A percentile compares a stretch with the other conserved stretches of the same genome.
These are phyloP conservation scores for Zele albiditarsus DNA, from an alignment of 2,888 invertebrate genomes.

Conservation along the genomic window DNA sequence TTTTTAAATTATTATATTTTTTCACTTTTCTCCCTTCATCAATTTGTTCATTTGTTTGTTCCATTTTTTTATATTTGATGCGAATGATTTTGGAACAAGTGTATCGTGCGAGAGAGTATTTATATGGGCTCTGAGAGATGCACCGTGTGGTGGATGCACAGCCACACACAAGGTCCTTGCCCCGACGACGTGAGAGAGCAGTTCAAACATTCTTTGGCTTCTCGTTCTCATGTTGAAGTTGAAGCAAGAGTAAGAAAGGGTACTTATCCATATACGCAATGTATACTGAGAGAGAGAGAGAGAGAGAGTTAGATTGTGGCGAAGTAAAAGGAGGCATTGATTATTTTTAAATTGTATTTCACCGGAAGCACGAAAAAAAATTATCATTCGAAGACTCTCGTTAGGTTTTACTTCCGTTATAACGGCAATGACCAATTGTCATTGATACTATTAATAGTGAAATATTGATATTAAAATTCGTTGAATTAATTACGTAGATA, in stretches of 20 bases:
- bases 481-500: not conserved
- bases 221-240: conserved; percentile 48
- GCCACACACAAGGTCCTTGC: conserved; percentile 62
- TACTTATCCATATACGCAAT: not conserved
- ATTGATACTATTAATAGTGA: too few species aligned
- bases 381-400: not conserved
- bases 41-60: not conserved
- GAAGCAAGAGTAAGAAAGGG: conserved; percentile 27
- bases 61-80: not conserved
- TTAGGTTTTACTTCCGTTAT: not conserved
- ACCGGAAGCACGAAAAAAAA: not conserved
- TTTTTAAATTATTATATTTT: conserved; percentile 4
- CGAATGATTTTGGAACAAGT: not conserved
- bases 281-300: not conserved
- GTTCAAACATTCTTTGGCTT: conserved; percentile 54
- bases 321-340: not conserved
- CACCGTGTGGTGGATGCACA: not conserved
- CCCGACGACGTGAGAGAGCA: conserved; percentile 51
- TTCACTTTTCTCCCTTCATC: not conserved
- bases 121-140: not conserved
- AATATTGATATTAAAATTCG: not conserved
- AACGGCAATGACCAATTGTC: not conserved
- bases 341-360: not conserved
- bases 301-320: not conserved
- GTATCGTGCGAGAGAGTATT: not conserved